Evolutionary conservation across 37 sponge, comb jelly and placozoan species (phyloP), one percentile per base, ranked within the genome.

Genomic region (Spongilla lacustris): DNA sequence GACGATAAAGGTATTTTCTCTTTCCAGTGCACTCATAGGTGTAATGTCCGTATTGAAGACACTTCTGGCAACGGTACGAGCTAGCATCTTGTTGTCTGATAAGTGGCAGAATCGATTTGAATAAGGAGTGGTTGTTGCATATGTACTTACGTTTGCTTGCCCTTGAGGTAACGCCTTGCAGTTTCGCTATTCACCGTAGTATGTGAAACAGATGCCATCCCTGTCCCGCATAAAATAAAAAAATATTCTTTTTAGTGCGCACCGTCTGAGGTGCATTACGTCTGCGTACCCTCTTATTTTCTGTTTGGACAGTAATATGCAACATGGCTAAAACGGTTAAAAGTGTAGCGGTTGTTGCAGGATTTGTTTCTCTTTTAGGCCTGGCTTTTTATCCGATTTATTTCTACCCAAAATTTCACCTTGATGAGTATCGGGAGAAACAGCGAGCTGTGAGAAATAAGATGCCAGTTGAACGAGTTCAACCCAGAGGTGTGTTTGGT

Each of bases 21-120:
- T 92, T 95, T 30, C 93, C 93, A 13, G 75, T 89, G 79, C 95
- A 95, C 77, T 95, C 89, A 74, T 91, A 95, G 2, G 95, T 95
- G 81, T 92, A 95, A 83, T 95, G 95, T 11, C 95, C 95, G 37
- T 81, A 79, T 67, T 92, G 90, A 17, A 95, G 84, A 33, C 95
- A 95, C 85, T 92, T 95, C 84, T 95, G 95, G 81, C 95, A 95
- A 28, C 89, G 86, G 79, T 92, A 95, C 14, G 86, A 72, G 46
- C 90, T 92, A 4, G 95, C 73, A 76, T 95, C 93, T 38, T 90
- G 91, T 77, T 93, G 86, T 27, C 94, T 93, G 84, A 34, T 46
- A 13, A 74, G 27, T n/a, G 32, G 69, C 24, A 67, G 25, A 68
- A 19, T 19, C 33, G 6, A 31, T 69, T 58, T 58, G 4, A 17